Base-by-base conservation (phyloP, 2,888 invertebrate species). In the Clivina fossor region DNA sequence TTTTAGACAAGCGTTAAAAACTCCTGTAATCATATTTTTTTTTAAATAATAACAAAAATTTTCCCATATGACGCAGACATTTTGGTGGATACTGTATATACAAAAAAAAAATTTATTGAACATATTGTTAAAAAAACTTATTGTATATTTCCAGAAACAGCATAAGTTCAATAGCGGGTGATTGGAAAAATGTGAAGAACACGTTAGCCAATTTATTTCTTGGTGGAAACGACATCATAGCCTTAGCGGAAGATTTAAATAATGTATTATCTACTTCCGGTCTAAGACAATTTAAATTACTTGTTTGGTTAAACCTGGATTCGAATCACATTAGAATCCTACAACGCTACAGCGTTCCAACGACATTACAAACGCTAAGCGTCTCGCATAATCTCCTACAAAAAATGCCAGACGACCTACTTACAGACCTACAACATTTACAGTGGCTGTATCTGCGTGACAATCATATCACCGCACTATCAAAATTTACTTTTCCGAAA, bases 81-180 rank as follows among this genome's bases (percentile, higher is more conserved):
- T n/a, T n/a, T n/a, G n/a, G n/a, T n/a, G n/a, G n/a, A n/a, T n/a
- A n/a, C n/a, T n/a, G n/a, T n/a, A n/a, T n/a, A n/a, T n/a, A n/a
- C n/a, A n/a, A n/a, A n/a, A n/a, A n/a, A n/a, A n/a, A n/a, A n/a
- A n/a, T n/a, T n/a, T n/a, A n/a, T n/a, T n/a, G n/a, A n/a, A n/a
- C n/a, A n/a, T n/a, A n/a, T n/a, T n/a, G n/a, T n/a, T n/a, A n/a
- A n/a, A n/a, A n/a, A n/a, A n/a, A n/a, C n/a, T n/a, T n/a, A n/a
- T n/a, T n/a, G n/a, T n/a, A n/a, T n/a, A n/a, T n/a, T 81, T 77
- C 40, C 77, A 92, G 91, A 71, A 92, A 92, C 74, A 84, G 87
- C 71, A 83, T 92, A 63, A 84, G 86, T 32, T 79, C 83, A 11
- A 71, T 90, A 62, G 82, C 83, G 51, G 84, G 86, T 20, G 85